phyloP scores from a whole-genome alignment of 2,888 invertebrate species.

The Alsophila aescularia region DNA sequence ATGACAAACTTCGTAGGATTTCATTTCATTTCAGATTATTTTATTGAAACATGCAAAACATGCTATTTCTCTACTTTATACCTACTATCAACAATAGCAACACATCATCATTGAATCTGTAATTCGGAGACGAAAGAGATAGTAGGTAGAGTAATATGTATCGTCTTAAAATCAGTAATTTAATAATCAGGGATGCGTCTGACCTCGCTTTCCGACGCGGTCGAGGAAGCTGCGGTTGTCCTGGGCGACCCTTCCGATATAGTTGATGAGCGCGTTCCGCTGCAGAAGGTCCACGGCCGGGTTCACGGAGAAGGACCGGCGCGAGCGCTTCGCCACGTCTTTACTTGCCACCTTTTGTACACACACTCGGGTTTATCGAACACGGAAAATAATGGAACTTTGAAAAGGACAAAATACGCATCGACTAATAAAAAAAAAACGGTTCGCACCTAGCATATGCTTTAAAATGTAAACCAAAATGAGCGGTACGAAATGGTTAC shows the following conservation, averaged over 20 bases:
- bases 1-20: not conserved
- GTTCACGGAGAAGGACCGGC: constrained; percentile 68
- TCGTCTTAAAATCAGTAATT: not conserved
- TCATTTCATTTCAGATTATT: not conserved
- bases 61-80: not conserved
- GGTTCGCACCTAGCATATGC: too few relatives aligned
- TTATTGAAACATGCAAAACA: not conserved
- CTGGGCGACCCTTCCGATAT: constrained; percentile 57
- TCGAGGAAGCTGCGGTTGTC: constrained; percentile 67
- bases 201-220: constrained; percentile 74
- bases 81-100: too few relatives aligned
- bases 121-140: too few relatives aligned
- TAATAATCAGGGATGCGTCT: constrained; percentile 34
- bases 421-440: too few relatives aligned
- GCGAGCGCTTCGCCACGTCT: constrained; percentile 51
- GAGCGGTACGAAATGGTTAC: too few relatives aligned
- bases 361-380: constrained; percentile 26
- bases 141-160: too few relatives aligned
- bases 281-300: constrained; percentile 69
- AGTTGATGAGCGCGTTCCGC: constrained; percentile 61
- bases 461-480: too few relatives aligned
- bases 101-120: too few relatives aligned
- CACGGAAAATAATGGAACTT: constrained; percentile 2
- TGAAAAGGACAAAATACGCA: not conserved
- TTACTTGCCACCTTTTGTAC: constrained; percentile 56